Evolutionary conservation across 2,113 vertebrate genomes (phyloP), one percentile per base, ranked within the genome.

Genomic region (Balaeniceps rex): DNA sequence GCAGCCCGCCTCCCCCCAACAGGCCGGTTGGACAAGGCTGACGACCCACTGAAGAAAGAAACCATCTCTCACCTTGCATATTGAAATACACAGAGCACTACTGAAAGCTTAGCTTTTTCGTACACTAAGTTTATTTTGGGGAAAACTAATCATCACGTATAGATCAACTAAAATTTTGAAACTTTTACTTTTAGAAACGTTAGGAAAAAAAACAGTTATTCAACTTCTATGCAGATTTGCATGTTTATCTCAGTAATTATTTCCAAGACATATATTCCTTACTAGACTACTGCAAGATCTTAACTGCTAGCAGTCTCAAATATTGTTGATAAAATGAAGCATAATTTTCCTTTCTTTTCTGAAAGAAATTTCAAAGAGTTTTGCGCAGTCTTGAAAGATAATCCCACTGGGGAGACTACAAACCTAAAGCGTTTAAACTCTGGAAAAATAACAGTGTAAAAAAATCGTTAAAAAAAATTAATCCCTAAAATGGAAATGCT

Each of bases 1-100:
- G 2, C 12, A 63, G 40, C 19, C 24, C 8, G 3, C 19, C 31
- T 17, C 34, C 19, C n/a, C 9, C 6, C 12, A 49, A 15, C 3
- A 5, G 11, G 34, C 14, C 0, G 1, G 13, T 5, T 4, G 57
- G 44, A 24, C 36, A 14, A 24, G 18, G 42, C 25, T 58, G 36
- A 26, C 23, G 24, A 25, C 38, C 14, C 0, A 0, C 24, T 4
- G 0, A 26, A 52, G 47, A 52, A 19, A 52, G n/a, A 58, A 66
- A 44, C 15, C 15, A 18, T 6, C 51, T 19, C 70, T 33, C 49
- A 47, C 21, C 44, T 21, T 9, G 5, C 31, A 18, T 12, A n/a
- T 0, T 13, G 31, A 64, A 54, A 80, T 14, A 66, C 33, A n/a
- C 8, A 29, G 18, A 51, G 24, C 18, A 55, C 0, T 1, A 55